Percentiles rank a stretch among this genome's conserved stretches.
These are phyloP conservation scores for Aurelia aurita complex sp. Pacific DNA, from an alignment of 30 jellyfish, hydroid and myxozoan species.

Conservation along the genomic window DNA sequence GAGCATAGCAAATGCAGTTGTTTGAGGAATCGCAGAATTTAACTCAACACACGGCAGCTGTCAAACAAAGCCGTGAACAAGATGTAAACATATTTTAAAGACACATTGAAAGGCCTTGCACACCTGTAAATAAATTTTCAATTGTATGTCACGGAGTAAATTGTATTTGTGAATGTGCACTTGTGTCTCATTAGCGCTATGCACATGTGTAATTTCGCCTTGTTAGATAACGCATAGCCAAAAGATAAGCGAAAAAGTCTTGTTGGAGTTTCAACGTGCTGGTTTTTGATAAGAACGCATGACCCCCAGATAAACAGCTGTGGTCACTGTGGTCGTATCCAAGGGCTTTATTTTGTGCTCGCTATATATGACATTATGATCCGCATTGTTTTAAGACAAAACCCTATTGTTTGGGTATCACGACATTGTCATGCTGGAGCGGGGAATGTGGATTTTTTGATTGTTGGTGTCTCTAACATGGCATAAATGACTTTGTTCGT, in stretches of 20 bases:
- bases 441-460: too few relatives aligned
- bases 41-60: conserved; percentile 61
- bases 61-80: conserved; percentile 47
- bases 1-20: neutral
- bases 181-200: conserved; percentile 16
- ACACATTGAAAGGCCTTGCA: conserved; percentile 40
- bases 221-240: too few relatives aligned
- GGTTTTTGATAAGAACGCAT: conserved; percentile 1
- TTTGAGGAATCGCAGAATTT: conserved; percentile 4
- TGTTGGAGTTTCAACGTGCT: neutral
- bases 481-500: too few relatives aligned
- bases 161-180: conserved; percentile 50
- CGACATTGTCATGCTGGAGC: too few relatives aligned
- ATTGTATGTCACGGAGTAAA: conserved; percentile 35
- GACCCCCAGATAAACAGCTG: conserved; percentile 10
- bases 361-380: too few relatives aligned
- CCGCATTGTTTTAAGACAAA: too few relatives aligned
- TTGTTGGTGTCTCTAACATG: too few relatives aligned
- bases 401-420: too few relatives aligned
- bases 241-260: too few relatives aligned
- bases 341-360: too few relatives aligned
- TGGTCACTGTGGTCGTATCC: neutral
- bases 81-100: conserved; percentile 54
- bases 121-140: conserved; percentile 44
- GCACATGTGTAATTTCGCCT: neutral